Evolutionary conservation across 1,140 invertebrate genomes (phyloP).

Genomic region (Mya arenaria): DNA sequence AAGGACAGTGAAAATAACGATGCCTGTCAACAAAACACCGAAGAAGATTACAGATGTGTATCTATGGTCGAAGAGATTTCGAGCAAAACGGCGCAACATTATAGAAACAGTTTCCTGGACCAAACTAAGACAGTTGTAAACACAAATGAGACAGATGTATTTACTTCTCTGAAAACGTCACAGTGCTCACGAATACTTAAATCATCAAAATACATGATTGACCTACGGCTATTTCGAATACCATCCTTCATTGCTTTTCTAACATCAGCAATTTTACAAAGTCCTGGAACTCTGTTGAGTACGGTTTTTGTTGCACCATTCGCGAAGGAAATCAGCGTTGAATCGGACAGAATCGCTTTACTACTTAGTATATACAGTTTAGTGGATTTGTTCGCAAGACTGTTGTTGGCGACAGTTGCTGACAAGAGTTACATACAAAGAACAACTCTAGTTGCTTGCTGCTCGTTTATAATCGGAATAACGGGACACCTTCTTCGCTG

Average conservation of each 20-base stretch:
- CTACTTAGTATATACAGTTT: conserved; percentile 4
- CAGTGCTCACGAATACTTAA: too few relatives aligned
- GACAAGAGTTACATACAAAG: conserved; percentile 14
- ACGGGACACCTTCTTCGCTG: not conserved
- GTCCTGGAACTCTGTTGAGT: not conserved
- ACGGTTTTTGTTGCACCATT: conserved; percentile 17
- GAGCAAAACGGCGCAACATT: too few relatives aligned
- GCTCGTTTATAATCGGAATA: not conserved
- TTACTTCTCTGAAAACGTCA: too few relatives aligned
- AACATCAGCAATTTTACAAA: not conserved
- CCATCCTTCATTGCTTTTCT: conserved; percentile 1
- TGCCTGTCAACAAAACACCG: too few relatives aligned
- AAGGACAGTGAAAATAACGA: too few relatives aligned
- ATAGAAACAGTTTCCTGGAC: too few relatives aligned
- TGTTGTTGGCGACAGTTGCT: not conserved
- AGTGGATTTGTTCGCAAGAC: conserved; percentile 10
- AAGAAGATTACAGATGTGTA: too few relatives aligned
- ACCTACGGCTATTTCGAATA: too few relatives aligned
- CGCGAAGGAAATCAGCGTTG: conserved; percentile 15
- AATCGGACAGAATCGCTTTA: not conserved
- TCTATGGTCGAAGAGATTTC: too few relatives aligned
- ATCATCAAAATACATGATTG: too few relatives aligned
- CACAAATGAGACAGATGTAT: too few relatives aligned
- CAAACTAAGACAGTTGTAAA: too few relatives aligned
- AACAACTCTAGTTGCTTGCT: not conserved